Percentiles rank a stretch among this genome's conserved stretches.
Conservation (phyloP, 2,888 invertebrate species). For the Zele albiditarsus region DNA sequence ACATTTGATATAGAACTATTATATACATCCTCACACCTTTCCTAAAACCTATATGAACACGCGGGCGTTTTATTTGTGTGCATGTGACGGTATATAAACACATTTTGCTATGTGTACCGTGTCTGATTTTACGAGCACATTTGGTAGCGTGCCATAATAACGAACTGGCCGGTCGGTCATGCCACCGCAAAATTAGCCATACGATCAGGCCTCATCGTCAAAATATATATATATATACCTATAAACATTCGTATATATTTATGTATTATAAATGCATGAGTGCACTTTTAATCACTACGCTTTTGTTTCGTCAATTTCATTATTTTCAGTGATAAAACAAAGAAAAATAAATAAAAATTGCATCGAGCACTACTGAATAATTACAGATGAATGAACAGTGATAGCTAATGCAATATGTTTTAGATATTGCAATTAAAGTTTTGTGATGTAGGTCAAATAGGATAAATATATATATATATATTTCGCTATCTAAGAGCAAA, state of each 20-base stretch:
- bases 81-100: conserved; percentile 7
- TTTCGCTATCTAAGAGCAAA: background rate
- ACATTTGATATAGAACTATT: background rate
- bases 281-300: background rate
- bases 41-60: too few species aligned
- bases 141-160: conserved; percentile 39
- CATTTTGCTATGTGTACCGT: conserved; percentile 8
- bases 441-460: background rate
- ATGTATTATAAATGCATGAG: background rate
- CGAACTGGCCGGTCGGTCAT: conserved; percentile 25
- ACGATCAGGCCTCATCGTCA: conserved; percentile 9
- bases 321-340: background rate
- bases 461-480: too few species aligned
- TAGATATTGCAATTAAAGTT: too few species aligned
- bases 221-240: background rate
- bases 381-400: background rate
- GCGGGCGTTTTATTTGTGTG: background rate
- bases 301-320: background rate
- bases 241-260: background rate
- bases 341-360: background rate
- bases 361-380: background rate
- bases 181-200: conserved; percentile 37
- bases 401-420: too few species aligned
- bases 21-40: too few species aligned
- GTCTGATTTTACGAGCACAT: conserved; percentile 14